These are phyloP conservation scores for Morpho deidamia DNA, from an alignment of 2,888 invertebrate species.

Conservation along the genomic window DNA sequence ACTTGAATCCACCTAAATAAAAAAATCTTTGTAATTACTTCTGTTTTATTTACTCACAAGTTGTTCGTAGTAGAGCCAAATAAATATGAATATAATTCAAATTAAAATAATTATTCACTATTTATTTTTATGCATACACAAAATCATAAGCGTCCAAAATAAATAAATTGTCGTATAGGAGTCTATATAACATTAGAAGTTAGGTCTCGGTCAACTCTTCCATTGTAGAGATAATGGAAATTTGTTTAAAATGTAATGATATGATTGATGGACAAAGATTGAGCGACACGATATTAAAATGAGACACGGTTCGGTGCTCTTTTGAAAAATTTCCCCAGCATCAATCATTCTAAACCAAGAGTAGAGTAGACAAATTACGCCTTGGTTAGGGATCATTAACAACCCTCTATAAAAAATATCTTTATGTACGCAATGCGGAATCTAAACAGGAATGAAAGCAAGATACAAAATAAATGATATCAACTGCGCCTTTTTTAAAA, in stretches of 20 bases:
- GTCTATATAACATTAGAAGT: background rate
- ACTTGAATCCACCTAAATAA: conserved; percentile 26
- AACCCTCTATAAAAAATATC: background rate
- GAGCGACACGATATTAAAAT: conserved; percentile 14
- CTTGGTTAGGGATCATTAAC: conserved; percentile 12
- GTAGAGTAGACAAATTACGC: conserved; percentile 35
- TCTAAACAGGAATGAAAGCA: background rate
- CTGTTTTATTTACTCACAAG: background rate
- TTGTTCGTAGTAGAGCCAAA: background rate
- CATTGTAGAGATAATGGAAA: background rate
- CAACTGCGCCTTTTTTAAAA: background rate
- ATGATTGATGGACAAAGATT: conserved; percentile 37
- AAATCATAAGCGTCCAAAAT: no score
- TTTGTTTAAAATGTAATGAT: conserved; percentile 29
- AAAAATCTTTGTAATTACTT: conserved; percentile 14
- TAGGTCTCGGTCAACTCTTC: background rate
- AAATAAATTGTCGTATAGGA: no score
- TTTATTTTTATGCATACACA: background rate
- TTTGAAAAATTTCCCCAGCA: conserved; percentile 28
- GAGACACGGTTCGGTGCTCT: conserved; percentile 1
- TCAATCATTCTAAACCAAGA: conserved; percentile 36
- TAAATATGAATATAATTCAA: no score
- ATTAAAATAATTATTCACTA: background rate
- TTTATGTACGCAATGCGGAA: background rate
- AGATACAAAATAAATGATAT: conserved; percentile 1